Base-by-base conservation (phyloP, 2,888 invertebrate genomes). In the Siphonodentalium dalli region DNA sequence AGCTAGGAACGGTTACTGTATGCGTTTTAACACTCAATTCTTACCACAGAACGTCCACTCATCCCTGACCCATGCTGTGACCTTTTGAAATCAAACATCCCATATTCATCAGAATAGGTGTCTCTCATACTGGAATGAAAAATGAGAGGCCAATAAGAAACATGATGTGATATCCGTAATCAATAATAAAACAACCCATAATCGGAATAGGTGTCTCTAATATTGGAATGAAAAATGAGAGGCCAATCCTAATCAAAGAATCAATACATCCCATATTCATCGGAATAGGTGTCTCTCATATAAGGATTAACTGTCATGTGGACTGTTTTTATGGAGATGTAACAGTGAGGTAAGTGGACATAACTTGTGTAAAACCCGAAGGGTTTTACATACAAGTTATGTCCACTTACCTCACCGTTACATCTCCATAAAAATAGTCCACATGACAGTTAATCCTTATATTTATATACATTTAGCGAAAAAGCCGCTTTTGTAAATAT, bases 161-260 rank as follows among this genome's bases (percentile, higher is more conserved):
- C n/a, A n/a, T n/a, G n/a, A n/a, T n/a, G n/a, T n/a, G n/a, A n/a
- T n/a, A n/a, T n/a, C n/a, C n/a, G n/a, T n/a, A n/a, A n/a, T n/a
- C n/a, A n/a, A n/a, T n/a, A 86, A 69, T 87, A 85, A 59, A 89
- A 83, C 48, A 85, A 83, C 1, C 90, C 90, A 66, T 85, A 86
- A 71, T 91, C 88, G 38, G 88, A 87, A 74, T 88, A 89, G 1
- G 89, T 88, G 76, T 92, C 91, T 27, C 88, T 84, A 74, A 92
- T 85, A 54, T 79, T 80, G 72, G 20, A 59, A 63, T 18, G 27
- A 15, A 44, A 5, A 18, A 27, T 23, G 24, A n/a, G n/a, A n/a
- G n/a, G n/a, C n/a, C n/a, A n/a, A n/a, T n/a, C n/a, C n/a, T n/a
- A n/a, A n/a, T n/a, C n/a, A n/a, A n/a, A n/a, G n/a, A n/a, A n/a